Conservation (phyloP, 2,113 vertebrate genomes). For the Microcebus ravelobensis region DNA sequence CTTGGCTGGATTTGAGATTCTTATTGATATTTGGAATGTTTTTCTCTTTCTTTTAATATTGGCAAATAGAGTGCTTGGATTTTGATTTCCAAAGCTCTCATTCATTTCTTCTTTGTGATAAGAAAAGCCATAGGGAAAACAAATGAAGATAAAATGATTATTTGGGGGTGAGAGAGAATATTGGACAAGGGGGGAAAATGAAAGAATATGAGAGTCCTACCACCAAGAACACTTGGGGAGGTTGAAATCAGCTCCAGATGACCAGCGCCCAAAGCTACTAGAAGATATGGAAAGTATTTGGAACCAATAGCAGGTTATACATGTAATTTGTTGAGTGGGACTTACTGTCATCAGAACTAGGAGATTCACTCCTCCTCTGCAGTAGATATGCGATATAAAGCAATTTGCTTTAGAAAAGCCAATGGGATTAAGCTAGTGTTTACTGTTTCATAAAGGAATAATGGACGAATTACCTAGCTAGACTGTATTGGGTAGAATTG, state of each 20-base stretch:
- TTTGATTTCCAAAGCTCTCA: constrained; percentile 17
- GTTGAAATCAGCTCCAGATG: background rate
- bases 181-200: background rate
- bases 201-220: background rate
- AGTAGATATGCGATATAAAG: constrained; percentile 61
- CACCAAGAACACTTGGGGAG: background rate
- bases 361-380: constrained; percentile 38
- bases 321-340: constrained; percentile 1
- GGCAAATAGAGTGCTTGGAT: background rate
- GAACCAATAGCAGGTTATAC: background rate
- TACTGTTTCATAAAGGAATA: constrained; percentile 68
- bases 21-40: background rate
- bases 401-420: constrained; percentile 67
- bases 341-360: constrained; percentile 46
- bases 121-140: background rate
- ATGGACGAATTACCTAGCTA: constrained; percentile 74
- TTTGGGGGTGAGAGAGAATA: background rate
- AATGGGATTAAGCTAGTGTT: constrained; percentile 70
- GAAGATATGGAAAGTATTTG: background rate
- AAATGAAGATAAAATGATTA: background rate
- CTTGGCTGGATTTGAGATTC: constrained; percentile 28
- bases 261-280: background rate
- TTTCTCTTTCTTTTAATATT: constrained; percentile 35
- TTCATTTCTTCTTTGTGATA: background rate
- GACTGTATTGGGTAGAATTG: constrained; percentile 29